phyloP scores from a whole-genome alignment of 2,797 vertebrate species.

The Pseudopleuronectes americanus region DNA sequence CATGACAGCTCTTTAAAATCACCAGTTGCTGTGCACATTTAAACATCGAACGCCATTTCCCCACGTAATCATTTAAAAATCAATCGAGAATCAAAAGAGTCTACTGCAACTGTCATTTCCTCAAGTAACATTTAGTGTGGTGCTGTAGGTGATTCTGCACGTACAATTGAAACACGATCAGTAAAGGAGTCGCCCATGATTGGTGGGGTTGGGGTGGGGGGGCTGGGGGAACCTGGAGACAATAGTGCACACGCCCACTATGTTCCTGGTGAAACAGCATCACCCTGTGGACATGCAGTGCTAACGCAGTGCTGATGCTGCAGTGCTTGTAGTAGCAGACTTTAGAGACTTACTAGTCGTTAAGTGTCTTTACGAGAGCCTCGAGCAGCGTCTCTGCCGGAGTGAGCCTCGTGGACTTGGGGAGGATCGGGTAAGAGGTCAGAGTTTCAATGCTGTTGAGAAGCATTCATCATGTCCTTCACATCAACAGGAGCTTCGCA shows the following conservation, averaged over 20 bases:
- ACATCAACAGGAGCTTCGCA: slow-evolving; percentile 81
- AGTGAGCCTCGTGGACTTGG: slow-evolving; percentile 64
- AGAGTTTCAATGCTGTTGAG: slow-evolving; percentile 72
- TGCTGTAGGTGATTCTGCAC: slow-evolving; percentile 71
- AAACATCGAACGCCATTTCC: slow-evolving; percentile 57
- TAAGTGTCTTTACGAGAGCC: slow-evolving; percentile 68
- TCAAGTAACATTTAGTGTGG: slow-evolving; percentile 71
- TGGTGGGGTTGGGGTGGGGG: slow-evolving; percentile 14
- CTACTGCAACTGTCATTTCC: slow-evolving; percentile 56
- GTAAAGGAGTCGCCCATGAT: slow-evolving; percentile 52
- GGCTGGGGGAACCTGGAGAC: slow-evolving; percentile 43
- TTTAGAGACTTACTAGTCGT: slow-evolving; percentile 74
- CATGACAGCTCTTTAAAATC: slow-evolving; percentile 67
- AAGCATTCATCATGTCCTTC: slow-evolving; percentile 79
- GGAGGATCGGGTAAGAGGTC: slow-evolving; percentile 66
- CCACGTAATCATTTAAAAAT: slow-evolving; percentile 59
- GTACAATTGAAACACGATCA: slow-evolving; percentile 58
- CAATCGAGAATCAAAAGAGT: slow-evolving; percentile 50
- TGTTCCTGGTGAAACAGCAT: slow-evolving; percentile 63
- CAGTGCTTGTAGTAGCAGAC: slow-evolving; percentile 70
- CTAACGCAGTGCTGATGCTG: slow-evolving; percentile 67
- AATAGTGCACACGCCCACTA: slow-evolving; percentile 53
- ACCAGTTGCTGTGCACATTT: slow-evolving; percentile 65
- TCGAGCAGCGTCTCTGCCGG: slow-evolving; percentile 50
- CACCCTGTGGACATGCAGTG: slow-evolving; percentile 76